Conservation (phyloP, 2,888 invertebrate species). For the Scelioninae gen. 2 region DNA sequence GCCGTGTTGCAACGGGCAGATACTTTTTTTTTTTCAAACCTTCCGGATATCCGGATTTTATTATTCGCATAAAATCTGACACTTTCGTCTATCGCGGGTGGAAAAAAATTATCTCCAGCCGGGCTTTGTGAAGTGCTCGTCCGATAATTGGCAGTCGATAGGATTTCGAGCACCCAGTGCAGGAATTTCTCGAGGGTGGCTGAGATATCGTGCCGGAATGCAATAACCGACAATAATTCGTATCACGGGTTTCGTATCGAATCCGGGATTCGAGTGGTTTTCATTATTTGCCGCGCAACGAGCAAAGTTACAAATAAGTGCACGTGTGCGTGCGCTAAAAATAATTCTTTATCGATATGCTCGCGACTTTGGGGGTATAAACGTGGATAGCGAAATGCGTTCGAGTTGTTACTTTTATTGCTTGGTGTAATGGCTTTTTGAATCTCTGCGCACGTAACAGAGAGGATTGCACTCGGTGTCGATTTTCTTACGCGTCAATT, state of each 20-base stretch:
- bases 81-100: no score
- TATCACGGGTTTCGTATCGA: slow-evolving; percentile 45
- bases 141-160: slow-evolving; percentile 70
- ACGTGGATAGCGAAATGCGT: no score
- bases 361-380: no score
- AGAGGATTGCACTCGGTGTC: no score
- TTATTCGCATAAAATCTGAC: slow-evolving; percentile 43
- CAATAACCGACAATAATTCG: slow-evolving; percentile 60
- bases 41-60: background rate
- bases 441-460: no score
- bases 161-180: slow-evolving; percentile 62
- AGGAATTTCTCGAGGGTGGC: slow-evolving; percentile 61
- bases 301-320: slow-evolving; percentile 27
- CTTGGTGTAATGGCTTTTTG: no score
- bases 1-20: no score
- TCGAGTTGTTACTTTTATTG: no score
- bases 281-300: slow-evolving; percentile 48
- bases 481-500: background rate
- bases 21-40: no score
- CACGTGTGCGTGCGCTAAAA: no score
- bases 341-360: no score
- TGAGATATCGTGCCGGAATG: slow-evolving; percentile 48
- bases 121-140: slow-evolving; percentile 63
- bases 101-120: slow-evolving; percentile 67
- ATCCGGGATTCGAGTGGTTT: slow-evolving; percentile 52